Evolutionary conservation across 2,888 invertebrate genomes (phyloP).

Genomic region (Caenorhabditis afra): DNA sequence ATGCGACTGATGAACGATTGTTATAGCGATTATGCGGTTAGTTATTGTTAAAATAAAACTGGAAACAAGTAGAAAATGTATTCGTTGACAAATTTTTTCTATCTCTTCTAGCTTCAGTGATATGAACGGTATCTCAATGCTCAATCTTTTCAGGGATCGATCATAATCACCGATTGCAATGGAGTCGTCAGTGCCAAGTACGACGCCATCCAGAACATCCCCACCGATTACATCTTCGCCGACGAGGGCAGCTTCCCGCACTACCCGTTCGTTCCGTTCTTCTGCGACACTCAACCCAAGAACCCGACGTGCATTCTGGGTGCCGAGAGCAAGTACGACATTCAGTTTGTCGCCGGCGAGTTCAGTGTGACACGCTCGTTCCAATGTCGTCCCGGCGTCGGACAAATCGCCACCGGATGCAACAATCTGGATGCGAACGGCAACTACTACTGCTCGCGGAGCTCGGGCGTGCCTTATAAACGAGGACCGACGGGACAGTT

Average conservation of each 20-base stretch:
- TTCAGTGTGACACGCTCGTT: constrained; percentile 42
- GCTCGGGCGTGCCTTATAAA: constrained; percentile 13
- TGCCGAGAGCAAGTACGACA: constrained; percentile 33
- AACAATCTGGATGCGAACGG: constrained; percentile 28
- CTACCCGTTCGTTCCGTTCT: constrained; percentile 43
- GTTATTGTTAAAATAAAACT: neutral
- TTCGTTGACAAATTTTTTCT: too few relatives aligned
- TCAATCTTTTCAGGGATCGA: constrained; percentile 10
- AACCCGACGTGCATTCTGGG: constrained; percentile 8
- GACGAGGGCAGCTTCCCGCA: constrained; percentile 50
- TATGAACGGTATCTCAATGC: too few relatives aligned
- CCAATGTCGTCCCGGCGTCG: constrained; percentile 45
- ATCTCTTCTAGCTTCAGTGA: too few relatives aligned
- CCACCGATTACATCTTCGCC: constrained; percentile 28
- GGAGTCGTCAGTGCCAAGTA: constrained; percentile 37
- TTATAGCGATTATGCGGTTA: constrained; percentile 28
- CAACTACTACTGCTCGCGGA: constrained; percentile 22
- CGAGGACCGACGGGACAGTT: constrained; percentile 23
- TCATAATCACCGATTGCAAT: constrained; percentile 34
- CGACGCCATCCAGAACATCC: constrained; percentile 32
- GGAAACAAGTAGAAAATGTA: too few relatives aligned
- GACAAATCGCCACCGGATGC: constrained; percentile 20
- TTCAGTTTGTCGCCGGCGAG: constrained; percentile 47
- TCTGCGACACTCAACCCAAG: constrained; percentile 25
- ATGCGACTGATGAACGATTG: constrained; percentile 50